A percentile compares a stretch with the other conserved stretches of the same genome.
Evolutionary conservation across 2,113 vertebrate species (phyloP).

Genomic region (Amphilophus citrinellus): DNA sequence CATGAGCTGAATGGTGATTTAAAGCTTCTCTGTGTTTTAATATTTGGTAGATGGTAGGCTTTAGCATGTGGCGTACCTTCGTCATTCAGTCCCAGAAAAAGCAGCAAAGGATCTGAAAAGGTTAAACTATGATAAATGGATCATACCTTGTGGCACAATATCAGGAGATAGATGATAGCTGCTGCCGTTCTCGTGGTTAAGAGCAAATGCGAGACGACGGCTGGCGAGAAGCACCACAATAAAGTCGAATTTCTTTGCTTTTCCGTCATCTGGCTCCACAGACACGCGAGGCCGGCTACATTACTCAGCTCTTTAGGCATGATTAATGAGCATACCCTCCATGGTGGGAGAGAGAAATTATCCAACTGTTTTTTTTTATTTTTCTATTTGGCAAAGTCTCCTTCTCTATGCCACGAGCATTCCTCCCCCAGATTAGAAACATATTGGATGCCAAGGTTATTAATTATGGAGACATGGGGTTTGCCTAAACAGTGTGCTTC

Average conservation of each 20-base stretch:
- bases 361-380: slow-evolving; percentile 42
- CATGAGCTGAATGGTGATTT: slow-evolving; percentile 54
- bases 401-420: slow-evolving; percentile 33
- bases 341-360: slow-evolving; percentile 40
- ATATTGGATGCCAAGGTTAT: slow-evolving; percentile 42
- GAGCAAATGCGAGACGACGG: slow-evolving; percentile 21
- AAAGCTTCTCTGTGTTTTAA: slow-evolving; percentile 53
- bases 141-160: slow-evolving; percentile 53
- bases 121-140: slow-evolving; percentile 70
- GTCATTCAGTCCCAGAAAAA: slow-evolving; percentile 23
- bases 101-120: slow-evolving; percentile 60
- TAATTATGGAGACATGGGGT: slow-evolving; percentile 44
- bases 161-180: slow-evolving; percentile 47
- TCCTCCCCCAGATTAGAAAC: slow-evolving; percentile 40
- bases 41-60: slow-evolving; percentile 40
- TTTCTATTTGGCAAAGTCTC: slow-evolving; percentile 58
- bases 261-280: slow-evolving; percentile 26
- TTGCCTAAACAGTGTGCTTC: slow-evolving; percentile 14
- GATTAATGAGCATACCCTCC: slow-evolving; percentile 66
- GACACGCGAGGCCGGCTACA: slow-evolving; percentile 28
- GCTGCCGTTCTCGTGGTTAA: background rate
- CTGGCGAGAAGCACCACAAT: slow-evolving; percentile 35
- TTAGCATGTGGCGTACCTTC: slow-evolving; percentile 5
- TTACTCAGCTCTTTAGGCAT: slow-evolving; percentile 65
- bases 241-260: slow-evolving; percentile 40